These are phyloP conservation scores for Pollimyrus isidori DNA, from an alignment of 2,113 vertebrate species.

Conservation along the genomic window DNA sequence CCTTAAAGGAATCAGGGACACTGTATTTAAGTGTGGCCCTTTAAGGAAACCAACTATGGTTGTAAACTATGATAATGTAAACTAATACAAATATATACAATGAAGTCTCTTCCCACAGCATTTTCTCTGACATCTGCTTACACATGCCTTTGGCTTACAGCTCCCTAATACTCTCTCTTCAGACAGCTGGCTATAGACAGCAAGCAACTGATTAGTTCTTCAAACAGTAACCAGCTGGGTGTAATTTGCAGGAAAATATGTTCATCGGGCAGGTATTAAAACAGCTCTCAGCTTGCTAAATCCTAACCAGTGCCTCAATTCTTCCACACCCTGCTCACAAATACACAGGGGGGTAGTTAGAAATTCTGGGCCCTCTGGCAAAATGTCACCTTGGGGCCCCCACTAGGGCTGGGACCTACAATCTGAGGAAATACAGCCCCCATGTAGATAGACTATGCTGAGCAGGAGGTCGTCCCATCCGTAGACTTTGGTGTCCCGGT, in stretches of 20 bases:
- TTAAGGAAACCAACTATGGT: background rate
- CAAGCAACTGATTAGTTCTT: background rate
- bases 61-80: background rate
- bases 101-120: background rate
- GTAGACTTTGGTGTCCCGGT: background rate
- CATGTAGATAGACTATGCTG: background rate
- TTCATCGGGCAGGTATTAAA: background rate
- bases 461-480: background rate
- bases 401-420: background rate
- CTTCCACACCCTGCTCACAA: background rate
- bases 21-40: background rate
- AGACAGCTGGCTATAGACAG: background rate
- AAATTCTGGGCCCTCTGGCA: background rate
- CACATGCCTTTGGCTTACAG: background rate
- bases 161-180: background rate
- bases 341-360: background rate
- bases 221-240: slow-evolving; percentile 5
- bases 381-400: background rate
- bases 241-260: background rate
- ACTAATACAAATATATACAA: background rate
- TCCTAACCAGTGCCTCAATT: background rate
- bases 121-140: background rate
- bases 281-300: background rate
- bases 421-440: background rate
- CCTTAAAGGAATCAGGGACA: background rate